These are phyloP conservation scores for Pilophorus perplexus DNA, from an alignment of 2,888 invertebrate genomes.

Conservation along the genomic window DNA sequence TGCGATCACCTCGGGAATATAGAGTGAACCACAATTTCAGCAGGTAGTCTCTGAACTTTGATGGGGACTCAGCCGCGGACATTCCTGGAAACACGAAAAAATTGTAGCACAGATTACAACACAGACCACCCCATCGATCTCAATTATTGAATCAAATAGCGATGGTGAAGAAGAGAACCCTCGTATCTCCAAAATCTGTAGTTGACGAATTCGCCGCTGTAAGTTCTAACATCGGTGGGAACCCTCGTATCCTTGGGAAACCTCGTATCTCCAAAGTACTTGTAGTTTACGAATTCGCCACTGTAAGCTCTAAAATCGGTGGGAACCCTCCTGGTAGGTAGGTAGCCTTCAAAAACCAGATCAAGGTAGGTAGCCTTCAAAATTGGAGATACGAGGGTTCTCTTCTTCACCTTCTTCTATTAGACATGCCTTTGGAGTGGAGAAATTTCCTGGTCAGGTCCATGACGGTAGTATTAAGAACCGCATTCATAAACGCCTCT, in stretches of 20 bases:
- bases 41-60: constrained; percentile 49
- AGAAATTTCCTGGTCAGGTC: constrained; percentile 67
- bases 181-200: too few species aligned
- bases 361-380: too few species aligned
- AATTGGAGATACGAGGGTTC: neutral
- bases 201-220: too few species aligned
- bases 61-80: neutral
- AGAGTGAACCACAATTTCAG: constrained; percentile 53
- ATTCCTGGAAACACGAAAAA: constrained; percentile 3
- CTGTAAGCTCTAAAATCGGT: too few species aligned
- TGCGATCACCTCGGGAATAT: constrained; percentile 54
- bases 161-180: neutral
- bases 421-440: constrained; percentile 58
- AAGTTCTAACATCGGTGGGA: too few species aligned
- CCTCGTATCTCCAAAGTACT: too few species aligned
- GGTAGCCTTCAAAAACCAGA: too few species aligned
- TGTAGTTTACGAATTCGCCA: too few species aligned
- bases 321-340: too few species aligned
- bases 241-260: too few species aligned
- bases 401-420: neutral
- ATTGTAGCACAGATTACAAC: neutral
- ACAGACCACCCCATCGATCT: neutral
- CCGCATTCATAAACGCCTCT: constrained; percentile 67
- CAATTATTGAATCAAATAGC: neutral
- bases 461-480: constrained; percentile 76